Conservation (phyloP, 1,140 invertebrate genomes). For the Apis dorsata region DNA sequence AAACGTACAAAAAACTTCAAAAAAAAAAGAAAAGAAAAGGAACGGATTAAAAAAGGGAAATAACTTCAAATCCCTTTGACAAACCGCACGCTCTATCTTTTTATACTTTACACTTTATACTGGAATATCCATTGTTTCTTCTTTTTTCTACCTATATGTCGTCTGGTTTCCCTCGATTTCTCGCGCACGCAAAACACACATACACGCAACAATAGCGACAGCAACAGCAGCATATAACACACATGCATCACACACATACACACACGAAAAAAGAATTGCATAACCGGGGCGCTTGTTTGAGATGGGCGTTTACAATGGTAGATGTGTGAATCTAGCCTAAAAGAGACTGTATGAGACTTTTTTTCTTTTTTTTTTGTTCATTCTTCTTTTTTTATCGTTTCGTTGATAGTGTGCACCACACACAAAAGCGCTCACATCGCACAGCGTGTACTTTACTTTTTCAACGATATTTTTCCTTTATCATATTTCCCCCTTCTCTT, state of each 20-base stretch:
- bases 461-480: background rate
- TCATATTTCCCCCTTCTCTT: background rate
- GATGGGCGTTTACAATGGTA: conserved; percentile 57
- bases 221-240: background rate
- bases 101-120: background rate
- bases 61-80: conserved; percentile 8
- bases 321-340: conserved; percentile 57
- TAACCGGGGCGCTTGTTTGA: conserved; percentile 32
- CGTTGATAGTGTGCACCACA: conserved; percentile 56
- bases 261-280: conserved; percentile 44
- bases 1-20: background rate
- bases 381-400: background rate
- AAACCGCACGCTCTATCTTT: conserved; percentile 28
- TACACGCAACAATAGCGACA: background rate
- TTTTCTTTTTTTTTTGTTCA: background rate
- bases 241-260: conserved; percentile 41
- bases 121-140: background rate
- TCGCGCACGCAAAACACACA: conserved; percentile 6
- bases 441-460: conserved; percentile 43
- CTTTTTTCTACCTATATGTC: background rate
- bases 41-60: conserved; percentile 9
- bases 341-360: conserved; percentile 44
- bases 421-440: conserved; percentile 44
- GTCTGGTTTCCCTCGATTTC: conserved; percentile 3
- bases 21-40: conserved; percentile 21